Evolutionary conservation across 2,888 invertebrate species (phyloP).

Genomic region (Athalia rosae): DNA sequence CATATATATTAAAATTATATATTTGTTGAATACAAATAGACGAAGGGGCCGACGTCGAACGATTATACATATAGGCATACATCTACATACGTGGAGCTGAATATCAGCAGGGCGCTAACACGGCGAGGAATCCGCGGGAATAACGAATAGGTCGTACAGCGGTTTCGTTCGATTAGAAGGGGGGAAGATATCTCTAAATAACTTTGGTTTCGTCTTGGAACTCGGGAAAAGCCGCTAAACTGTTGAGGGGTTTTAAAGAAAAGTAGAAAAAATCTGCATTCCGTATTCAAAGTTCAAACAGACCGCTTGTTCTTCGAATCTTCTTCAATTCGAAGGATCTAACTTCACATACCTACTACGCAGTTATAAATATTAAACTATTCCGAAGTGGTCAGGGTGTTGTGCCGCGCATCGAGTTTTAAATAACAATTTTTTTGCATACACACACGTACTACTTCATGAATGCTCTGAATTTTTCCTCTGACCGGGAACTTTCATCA

Average conservation of each 20-base stretch:
- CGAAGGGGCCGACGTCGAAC: not conserved
- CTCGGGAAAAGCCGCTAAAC: constrained; percentile 49
- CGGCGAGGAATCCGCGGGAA: not conserved
- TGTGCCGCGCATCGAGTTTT: too few relatives aligned
- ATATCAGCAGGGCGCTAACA: not conserved
- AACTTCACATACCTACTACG: too few relatives aligned
- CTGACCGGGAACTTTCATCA: too few relatives aligned
- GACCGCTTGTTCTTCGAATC: too few relatives aligned
- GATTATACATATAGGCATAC: too few relatives aligned
- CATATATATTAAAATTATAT: not conserved
- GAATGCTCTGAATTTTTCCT: too few relatives aligned
- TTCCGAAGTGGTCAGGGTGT: too few relatives aligned
- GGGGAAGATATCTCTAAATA: constrained; percentile 63
- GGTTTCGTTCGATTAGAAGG: constrained; percentile 41
- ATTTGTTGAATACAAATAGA: constrained; percentile 25
- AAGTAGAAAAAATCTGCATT: constrained; percentile 8
- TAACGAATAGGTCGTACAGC: not conserved
- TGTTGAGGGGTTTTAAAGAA: constrained; percentile 38
- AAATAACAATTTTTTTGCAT: too few relatives aligned
- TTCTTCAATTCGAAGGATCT: too few relatives aligned
- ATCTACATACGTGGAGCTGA: too few relatives aligned
- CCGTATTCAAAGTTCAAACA: not conserved
- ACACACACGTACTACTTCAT: too few relatives aligned
- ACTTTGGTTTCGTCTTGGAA: constrained; percentile 62
- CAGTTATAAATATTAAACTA: too few relatives aligned